Conservation (phyloP, 2,888 invertebrate genomes). For the Drosophila demipolita region DNA sequence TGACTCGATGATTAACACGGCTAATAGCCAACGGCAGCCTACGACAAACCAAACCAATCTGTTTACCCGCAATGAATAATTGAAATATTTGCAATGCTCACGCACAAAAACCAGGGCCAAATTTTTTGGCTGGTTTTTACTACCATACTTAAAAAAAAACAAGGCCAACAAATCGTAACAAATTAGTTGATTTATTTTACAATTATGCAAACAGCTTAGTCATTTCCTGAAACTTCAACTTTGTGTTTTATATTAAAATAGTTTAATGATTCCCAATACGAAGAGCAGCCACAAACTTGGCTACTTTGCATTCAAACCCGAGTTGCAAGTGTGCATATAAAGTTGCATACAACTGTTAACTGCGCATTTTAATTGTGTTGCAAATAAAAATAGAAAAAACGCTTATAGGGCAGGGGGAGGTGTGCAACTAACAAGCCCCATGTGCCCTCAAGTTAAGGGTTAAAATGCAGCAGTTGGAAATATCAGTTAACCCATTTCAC, state of each 20-base stretch:
- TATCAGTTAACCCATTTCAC: neutral
- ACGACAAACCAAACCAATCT: constrained; percentile 1
- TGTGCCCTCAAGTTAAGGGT: constrained; percentile 33
- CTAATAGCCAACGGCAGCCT: constrained; percentile 31
- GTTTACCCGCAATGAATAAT: constrained; percentile 41
- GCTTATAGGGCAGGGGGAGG: constrained; percentile 6
- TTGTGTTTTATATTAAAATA: constrained; percentile 60
- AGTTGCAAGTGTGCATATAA: constrained; percentile 22
- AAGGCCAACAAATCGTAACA: constrained; percentile 50
- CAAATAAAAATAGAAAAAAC: constrained; percentile 51
- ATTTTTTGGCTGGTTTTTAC: constrained; percentile 18
- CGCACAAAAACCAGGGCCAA: constrained; percentile 46
- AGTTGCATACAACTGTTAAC: constrained; percentile 12
- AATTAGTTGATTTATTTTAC: constrained; percentile 10
- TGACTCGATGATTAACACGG: constrained; percentile 21
- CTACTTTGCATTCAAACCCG: constrained; percentile 31
- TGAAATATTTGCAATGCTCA: constrained; percentile 38
- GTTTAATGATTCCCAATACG: constrained; percentile 51
- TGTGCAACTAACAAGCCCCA: constrained; percentile 1
- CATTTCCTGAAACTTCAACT: constrained; percentile 49
- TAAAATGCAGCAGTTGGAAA: constrained; percentile 13
- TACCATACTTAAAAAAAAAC: constrained; percentile 13
- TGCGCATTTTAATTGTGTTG: constrained; percentile 59
- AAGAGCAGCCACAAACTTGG: constrained; percentile 24
- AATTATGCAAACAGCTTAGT: constrained; percentile 31